These are phyloP conservation scores for Ctenicera cuprea DNA, from an alignment of 2,888 invertebrate species.

Conservation along the genomic window DNA sequence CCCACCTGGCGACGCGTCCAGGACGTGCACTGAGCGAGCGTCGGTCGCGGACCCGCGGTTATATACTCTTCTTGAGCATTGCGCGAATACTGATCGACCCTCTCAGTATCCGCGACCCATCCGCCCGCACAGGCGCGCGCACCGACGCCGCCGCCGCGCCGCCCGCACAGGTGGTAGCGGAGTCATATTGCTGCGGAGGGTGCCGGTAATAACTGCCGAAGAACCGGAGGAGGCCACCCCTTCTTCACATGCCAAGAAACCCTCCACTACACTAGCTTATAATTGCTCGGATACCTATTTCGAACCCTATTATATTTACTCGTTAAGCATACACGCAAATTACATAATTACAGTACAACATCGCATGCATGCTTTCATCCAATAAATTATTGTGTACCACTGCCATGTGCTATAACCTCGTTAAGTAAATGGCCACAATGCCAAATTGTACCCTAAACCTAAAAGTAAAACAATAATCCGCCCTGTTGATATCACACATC, in stretches of 20 bases:
- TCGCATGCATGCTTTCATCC: constrained; percentile 50
- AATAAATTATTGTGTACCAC: constrained; percentile 53
- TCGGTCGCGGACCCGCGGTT: constrained; percentile 66
- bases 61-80: constrained; percentile 70
- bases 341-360: constrained; percentile 53
- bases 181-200: constrained; percentile 53
- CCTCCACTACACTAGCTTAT: constrained; percentile 38
- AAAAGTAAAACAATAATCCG: too few relatives aligned
- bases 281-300: constrained; percentile 49
- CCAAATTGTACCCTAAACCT: neutral
- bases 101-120: constrained; percentile 63
- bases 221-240: constrained; percentile 59
- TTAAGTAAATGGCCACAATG: constrained; percentile 46
- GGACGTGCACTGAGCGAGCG: constrained; percentile 66
- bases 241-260: constrained; percentile 56
- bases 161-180: constrained; percentile 68
- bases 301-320: constrained; percentile 50
- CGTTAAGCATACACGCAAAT: constrained; percentile 54
- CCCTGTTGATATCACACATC: too few relatives aligned
- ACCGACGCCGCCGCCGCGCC: constrained; percentile 60
- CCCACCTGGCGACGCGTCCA: constrained; percentile 61
- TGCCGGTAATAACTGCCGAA: constrained; percentile 51
- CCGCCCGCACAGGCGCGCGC: constrained; percentile 67
- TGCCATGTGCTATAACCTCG: constrained; percentile 51
- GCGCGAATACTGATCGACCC: constrained; percentile 72